Base-by-base conservation (phyloP, 2,113 vertebrate species). In the Lophius piscatorius region DNA sequence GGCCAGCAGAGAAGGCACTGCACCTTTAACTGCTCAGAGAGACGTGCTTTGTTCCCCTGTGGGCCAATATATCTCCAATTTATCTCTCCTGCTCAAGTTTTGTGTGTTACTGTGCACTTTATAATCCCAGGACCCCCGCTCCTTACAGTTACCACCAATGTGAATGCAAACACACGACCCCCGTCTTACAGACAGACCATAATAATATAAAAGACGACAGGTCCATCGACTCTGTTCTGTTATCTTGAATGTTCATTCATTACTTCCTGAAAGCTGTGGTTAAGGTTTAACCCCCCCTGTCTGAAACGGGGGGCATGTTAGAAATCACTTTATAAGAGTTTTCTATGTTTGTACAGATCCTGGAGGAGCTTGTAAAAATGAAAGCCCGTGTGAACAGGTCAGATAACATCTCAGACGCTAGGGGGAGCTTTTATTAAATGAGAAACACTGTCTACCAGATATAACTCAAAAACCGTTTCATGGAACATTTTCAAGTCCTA, bases 41-140 rank as follows among this genome's bases (percentile, higher is more conserved):
- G 20, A 9, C 48, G 16, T 9, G n/a, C 8, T 5, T 4, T 23
- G 34, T 34, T 38, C 11, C 8, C 23, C 36, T 8, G 13, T 4
- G 17, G 9, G 42, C 34, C 22, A 9, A 9, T 28, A 6, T 16
- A 18, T 28, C 5, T 28, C 26, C 26, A 28, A 28, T 10, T 3
- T 31, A 10, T 31, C 46, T 28, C 3, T 59, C 48, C 22, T 17
- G 5, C 16, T 49, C 13, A 23, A 13, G 11, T 65, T 46, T 44
- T 6, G 8, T 24, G 10, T 35, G 22, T 52, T 21, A 10, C 5
- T 31, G 3, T 9, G 7, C 22, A 38, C n/a, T 40, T 12, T 8
- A 64, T 26, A 34, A 55, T 9, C 34, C 9, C 17, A 44, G 39
- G n/a, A n/a, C n/a, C n/a, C n/a, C n/a, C n/a, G n/a, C n/a, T n/a